Percentiles rank a stretch among this genome's conserved stretches.
phyloP scores from a whole-genome alignment of 2,797 vertebrate species.

The Telmatherina bonti region DNA sequence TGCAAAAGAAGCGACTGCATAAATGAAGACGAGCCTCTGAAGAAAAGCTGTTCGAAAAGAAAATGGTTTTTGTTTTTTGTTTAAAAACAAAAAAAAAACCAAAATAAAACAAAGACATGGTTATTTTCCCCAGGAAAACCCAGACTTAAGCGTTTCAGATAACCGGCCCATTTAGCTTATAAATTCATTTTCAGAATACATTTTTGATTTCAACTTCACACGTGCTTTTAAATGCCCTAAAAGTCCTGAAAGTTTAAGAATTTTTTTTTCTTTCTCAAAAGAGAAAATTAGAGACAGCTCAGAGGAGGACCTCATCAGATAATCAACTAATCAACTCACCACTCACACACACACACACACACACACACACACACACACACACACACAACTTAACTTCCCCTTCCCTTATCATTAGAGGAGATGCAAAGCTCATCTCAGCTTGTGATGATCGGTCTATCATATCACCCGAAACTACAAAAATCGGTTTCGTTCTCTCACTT shows the following conservation, averaged over 20 bases:
- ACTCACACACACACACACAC: conserved; percentile 4
- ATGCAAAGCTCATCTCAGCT: conserved; percentile 50
- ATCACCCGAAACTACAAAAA: conserved; percentile 40
- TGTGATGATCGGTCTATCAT: conserved; percentile 66
- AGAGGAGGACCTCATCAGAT: conserved; percentile 57
- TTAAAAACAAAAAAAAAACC: neutral
- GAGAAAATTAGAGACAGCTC: conserved; percentile 71
- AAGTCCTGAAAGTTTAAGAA: conserved; percentile 64
- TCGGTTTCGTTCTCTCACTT: conserved; percentile 38
- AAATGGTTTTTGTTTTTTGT: neutral
- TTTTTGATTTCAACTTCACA: conserved; percentile 51
- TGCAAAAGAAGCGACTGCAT: conserved; percentile 1
- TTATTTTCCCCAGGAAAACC: conserved; percentile 6
- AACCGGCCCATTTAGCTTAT: conserved; percentile 53
- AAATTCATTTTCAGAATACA: conserved; percentile 56
- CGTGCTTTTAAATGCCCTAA: conserved; percentile 46
- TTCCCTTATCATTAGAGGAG: conserved; percentile 67
- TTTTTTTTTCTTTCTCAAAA: conserved; percentile 65
- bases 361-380: conserved; percentile 7
- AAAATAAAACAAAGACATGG: too few species aligned
- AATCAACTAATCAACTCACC: conserved; percentile 70
- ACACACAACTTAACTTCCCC: too few species aligned
- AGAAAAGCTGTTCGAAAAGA: neutral
- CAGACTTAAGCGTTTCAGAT: conserved; percentile 50
- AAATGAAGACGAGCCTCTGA: conserved; percentile 9